Percentiles rank a stretch among this genome's conserved stretches.
These are phyloP conservation scores for Psittacula echo DNA, from an alignment of 2,797 vertebrate species.

Conservation along the genomic window DNA sequence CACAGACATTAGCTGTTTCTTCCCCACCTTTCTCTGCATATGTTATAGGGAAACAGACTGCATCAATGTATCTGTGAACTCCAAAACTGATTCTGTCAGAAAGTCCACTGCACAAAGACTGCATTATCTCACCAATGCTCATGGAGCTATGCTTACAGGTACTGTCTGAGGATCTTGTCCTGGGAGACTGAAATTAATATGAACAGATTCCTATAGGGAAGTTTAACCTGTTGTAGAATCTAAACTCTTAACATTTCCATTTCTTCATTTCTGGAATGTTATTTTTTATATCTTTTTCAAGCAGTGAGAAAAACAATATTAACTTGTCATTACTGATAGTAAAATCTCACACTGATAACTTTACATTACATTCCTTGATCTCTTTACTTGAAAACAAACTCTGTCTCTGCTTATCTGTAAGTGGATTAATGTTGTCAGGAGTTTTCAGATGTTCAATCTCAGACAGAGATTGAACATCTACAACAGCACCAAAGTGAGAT, in stretches of 20 bases:
- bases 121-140: background rate
- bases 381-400: background rate
- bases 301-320: background rate
- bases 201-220: background rate
- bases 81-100: background rate
- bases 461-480: background rate
- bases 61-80: background rate
- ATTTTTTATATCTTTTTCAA: background rate
- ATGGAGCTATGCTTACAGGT: background rate
- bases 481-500: background rate
- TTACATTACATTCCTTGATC: background rate
- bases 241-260: background rate
- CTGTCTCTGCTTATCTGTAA: background rate
- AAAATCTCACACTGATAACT: background rate
- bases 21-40: background rate
- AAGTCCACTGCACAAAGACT: background rate
- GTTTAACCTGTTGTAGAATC: background rate
- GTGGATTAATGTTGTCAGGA: background rate
- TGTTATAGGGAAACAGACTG: fast-evolving
- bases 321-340: background rate
- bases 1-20: background rate
- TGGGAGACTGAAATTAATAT: background rate
- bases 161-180: background rate
- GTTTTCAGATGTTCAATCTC: background rate
- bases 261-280: background rate